These are phyloP conservation scores for Psittacula cyanocephala DNA, from an alignment of 2,113 vertebrate genomes.

Conservation along the genomic window DNA sequence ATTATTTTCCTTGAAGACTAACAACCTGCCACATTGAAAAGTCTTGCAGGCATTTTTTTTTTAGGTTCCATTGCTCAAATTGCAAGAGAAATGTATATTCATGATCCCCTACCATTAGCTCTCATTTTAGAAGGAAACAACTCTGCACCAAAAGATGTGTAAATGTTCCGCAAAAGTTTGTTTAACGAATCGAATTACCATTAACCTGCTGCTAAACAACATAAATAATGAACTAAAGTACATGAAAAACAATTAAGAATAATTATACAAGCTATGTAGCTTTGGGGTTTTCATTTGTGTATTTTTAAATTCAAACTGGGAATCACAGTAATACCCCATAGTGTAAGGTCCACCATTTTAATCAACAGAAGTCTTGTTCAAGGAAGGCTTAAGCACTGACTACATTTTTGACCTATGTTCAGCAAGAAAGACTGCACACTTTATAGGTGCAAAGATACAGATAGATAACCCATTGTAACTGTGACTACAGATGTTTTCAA, in stretches of 20 bases:
- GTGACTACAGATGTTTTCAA: not conserved
- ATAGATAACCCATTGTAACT: not conserved
- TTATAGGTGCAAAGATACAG: not conserved
- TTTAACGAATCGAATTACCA: not conserved
- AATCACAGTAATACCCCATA: not conserved
- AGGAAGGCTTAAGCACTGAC: not conserved
- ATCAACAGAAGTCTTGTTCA: not conserved
- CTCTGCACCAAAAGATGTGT: not conserved
- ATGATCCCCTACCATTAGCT: not conserved
- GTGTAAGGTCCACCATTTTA: not conserved
- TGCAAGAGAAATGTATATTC: not conserved
- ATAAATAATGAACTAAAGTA: not conserved
- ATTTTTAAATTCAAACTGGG: not conserved
- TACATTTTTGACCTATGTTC: not conserved
- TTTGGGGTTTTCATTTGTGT: not conserved
- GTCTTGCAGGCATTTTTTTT: not conserved
- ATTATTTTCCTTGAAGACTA: not conserved
- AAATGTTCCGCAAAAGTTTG: not conserved
- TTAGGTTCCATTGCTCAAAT: not conserved
- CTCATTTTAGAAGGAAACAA: not conserved
- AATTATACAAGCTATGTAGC: not conserved
- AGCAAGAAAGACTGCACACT: not conserved
- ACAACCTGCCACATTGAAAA: not conserved
- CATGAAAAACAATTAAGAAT: accelerated
- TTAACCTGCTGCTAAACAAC: not conserved